phyloP scores from a whole-genome alignment of 2,888 invertebrate species.

The Apomyelois bistriatella region DNA sequence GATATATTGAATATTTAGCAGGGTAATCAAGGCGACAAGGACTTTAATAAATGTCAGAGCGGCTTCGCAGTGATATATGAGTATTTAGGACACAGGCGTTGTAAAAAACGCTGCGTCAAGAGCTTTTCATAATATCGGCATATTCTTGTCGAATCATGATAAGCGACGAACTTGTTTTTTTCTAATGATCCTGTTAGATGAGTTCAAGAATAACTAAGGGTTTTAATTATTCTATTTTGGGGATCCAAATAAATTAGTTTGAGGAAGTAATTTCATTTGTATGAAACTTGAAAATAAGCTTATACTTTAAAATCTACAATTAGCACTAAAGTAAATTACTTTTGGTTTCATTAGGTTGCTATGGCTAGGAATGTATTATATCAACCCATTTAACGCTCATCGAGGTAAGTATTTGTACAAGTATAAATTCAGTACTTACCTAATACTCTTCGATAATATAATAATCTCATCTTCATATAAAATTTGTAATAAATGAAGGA shows the following conservation, averaged over 20 bases:
- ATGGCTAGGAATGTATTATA: no score
- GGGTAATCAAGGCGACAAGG: constrained; percentile 46
- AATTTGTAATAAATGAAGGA: constrained; percentile 1
- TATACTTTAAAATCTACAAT: no score
- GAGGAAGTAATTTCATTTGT: not conserved
- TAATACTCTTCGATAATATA: constrained; percentile 9
- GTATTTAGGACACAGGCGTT: constrained; percentile 44
- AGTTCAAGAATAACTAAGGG: constrained; percentile 2
- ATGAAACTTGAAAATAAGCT: no score
- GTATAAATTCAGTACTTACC: constrained; percentile 11
- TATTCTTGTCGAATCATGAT: constrained; percentile 50
- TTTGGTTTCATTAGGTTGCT: no score
- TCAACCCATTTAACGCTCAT: no score
- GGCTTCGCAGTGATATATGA: constrained; percentile 55
- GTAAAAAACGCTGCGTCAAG: constrained; percentile 57
- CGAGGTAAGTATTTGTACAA: constrained; percentile 17
- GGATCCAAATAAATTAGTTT: not conserved
- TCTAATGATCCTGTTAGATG: constrained; percentile 30
- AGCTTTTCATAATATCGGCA: constrained; percentile 45
- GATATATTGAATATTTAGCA: constrained; percentile 19
- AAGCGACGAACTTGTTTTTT: constrained; percentile 30
- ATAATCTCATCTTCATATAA: not conserved
- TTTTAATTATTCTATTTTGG: not conserved
- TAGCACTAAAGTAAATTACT: no score
- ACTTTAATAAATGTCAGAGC: constrained; percentile 62